Evolutionary conservation across 2,888 invertebrate species (phyloP).

Genomic region (Nowickia ferox): DNA sequence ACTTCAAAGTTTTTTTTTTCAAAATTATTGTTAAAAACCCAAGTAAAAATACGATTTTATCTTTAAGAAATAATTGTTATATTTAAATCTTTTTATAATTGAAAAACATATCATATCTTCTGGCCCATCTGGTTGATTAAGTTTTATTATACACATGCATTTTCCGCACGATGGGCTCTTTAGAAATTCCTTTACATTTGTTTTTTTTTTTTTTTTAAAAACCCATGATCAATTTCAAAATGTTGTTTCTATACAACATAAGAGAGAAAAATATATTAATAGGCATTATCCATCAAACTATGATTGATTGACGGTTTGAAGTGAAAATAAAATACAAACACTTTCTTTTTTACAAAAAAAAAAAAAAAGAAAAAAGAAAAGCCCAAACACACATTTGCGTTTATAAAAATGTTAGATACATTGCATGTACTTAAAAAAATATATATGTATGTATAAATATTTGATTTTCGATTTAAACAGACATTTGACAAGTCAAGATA

Average conservation of each 20-base stretch:
- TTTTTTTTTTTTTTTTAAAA: neutral
- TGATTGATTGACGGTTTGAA: conserved; percentile 72
- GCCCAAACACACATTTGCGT: neutral
- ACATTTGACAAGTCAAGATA: conserved; percentile 65
- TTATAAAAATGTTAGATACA: conserved; percentile 10
- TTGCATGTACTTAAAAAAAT: conserved; percentile 14
- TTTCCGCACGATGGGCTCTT: neutral
- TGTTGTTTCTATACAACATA: conserved; percentile 34
- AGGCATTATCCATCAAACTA: conserved; percentile 61
- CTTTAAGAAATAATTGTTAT: too few relatives aligned
- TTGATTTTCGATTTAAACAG: conserved; percentile 36
- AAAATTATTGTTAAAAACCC: too few relatives aligned
- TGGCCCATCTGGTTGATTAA: neutral
- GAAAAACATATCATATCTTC: neutral
- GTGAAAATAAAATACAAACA: conserved; percentile 50
- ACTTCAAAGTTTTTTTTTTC: too few relatives aligned
- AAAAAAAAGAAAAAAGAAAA: neutral
- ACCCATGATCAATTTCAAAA: conserved; percentile 51
- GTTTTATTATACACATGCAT: neutral
- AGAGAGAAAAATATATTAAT: conserved; percentile 31
- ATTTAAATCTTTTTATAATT: too few relatives aligned
- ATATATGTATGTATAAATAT: neutral
- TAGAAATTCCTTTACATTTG: neutral
- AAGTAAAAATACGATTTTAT: too few relatives aligned
- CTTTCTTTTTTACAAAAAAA: conserved; percentile 34